Evolutionary conservation across 1,140 invertebrate genomes (phyloP).

Genomic region (Galendromus occidentalis): DNA sequence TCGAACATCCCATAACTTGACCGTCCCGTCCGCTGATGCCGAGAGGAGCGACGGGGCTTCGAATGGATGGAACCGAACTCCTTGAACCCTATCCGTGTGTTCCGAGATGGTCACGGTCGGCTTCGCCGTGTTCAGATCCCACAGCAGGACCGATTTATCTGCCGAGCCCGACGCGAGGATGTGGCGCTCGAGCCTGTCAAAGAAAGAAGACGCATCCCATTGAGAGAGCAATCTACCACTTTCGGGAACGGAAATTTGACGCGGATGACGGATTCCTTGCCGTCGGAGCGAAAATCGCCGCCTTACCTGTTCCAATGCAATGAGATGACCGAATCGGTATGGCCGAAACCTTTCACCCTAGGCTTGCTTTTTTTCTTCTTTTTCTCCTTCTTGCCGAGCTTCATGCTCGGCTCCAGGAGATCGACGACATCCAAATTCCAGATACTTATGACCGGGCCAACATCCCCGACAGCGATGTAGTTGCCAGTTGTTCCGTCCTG

Average conservation of each 20-base stretch:
- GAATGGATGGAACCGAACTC: conserved; percentile 38
- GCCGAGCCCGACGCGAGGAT: conserved; percentile 76
- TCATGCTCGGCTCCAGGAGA: conserved; percentile 60
- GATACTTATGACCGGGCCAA: conserved; percentile 72
- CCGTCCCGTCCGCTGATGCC: conserved; percentile 43
- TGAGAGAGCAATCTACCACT: background rate
- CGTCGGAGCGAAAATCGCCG: no score
- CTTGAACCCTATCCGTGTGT: conserved; percentile 48
- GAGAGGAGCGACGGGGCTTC: conserved; percentile 58
- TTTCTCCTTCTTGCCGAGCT: conserved; percentile 41
- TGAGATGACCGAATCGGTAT: conserved; percentile 73
- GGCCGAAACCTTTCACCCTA: conserved; percentile 39
- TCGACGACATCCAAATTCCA: conserved; percentile 90
- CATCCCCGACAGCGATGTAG: conserved; percentile 69
- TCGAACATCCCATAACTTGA: conserved; percentile 58
- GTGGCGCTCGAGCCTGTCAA: conserved; percentile 33
- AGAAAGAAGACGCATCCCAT: background rate
- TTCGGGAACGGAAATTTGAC: conserved; percentile 13
- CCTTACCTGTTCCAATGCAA: conserved; percentile 68
- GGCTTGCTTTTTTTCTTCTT: conserved; percentile 36
- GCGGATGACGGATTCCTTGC: conserved; percentile 13
- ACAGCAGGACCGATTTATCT: conserved; percentile 65
- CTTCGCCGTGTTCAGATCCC: conserved; percentile 64
- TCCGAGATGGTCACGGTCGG: conserved; percentile 47
- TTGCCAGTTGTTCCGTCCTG: conserved; percentile 40